Evolutionary conservation across 2,113 vertebrate genomes (phyloP).

Genomic region (Oxyura jamaicensis): DNA sequence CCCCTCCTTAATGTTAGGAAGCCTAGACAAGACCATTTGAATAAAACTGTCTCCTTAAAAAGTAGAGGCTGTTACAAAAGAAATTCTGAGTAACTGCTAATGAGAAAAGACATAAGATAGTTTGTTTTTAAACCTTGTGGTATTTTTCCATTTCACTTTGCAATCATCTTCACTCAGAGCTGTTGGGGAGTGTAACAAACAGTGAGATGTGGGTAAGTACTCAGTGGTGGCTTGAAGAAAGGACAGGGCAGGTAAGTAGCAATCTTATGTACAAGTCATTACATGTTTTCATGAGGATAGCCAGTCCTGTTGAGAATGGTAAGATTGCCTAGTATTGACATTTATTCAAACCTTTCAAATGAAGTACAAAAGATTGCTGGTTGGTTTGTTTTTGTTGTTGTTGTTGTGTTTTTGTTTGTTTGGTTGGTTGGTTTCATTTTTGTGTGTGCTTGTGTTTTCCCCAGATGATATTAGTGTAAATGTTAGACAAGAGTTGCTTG

Average conservation of each 20-base stretch:
- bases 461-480: neutral
- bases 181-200: neutral
- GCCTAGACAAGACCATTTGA: neutral
- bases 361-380: neutral
- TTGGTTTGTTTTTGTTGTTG: too few species aligned
- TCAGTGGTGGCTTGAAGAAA: neutral
- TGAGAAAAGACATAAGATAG: neutral
- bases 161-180: neutral
- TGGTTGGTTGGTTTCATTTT: too few species aligned
- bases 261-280: neutral
- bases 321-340: neutral
- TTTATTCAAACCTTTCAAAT: conserved; percentile 20
- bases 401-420: too few species aligned
- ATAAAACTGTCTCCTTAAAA: neutral
- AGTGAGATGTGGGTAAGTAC: neutral
- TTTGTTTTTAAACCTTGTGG: neutral
- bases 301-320: neutral
- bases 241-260: neutral
- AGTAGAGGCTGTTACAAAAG: neutral
- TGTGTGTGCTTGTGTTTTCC: too few species aligned
- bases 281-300: neutral
- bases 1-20: neutral
- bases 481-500: conserved; percentile 21
- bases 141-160: neutral
- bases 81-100: neutral